Base-by-base conservation (phyloP, 1,140 invertebrate species). In the Drosophila lini region DNA sequence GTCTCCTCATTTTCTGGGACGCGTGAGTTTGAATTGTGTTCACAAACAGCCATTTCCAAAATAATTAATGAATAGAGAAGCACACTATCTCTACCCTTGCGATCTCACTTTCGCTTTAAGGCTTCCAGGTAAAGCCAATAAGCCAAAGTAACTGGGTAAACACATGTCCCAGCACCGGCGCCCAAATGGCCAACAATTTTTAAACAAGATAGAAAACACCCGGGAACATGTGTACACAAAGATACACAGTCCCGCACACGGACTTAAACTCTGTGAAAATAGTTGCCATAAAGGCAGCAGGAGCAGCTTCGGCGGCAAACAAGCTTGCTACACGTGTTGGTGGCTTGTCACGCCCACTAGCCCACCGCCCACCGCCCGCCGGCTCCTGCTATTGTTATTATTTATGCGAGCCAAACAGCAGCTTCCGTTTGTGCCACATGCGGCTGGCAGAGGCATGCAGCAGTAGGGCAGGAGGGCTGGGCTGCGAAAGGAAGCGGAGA, bases 361-460 rank as follows among this genome's bases (percentile, higher is more conserved):
- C n/a, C 47, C 25, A 31, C 8, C 15, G 15, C 15, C 25, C 25
- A 50, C 38, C 25, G 38, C 36, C 61, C 45, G 41, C 32, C 65
- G 34, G 47, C 34, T 56, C 36, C 47, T 73, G 65, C 63, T 58
- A 78, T 88, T 88, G 83, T 88, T 88, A 88, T 88, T 88, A 88
- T 88, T 88, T 88, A 89, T 88, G 80, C 85, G 84, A 88, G 84
- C 71, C 83, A 89, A 88, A 88, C 84, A 88, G 84, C 80, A 88
- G 83, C 83, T 88, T 88, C 83, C 83, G 83, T 62, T 88, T 88
- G 83, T 88, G 84, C 83, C 83, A 88, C 84, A 88, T 88, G 83
- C 75, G 79, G 83, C 82, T 71, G 70, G 52, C 71, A 59, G 70
- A 45, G 53, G 69, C 75, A 78, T 63, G 57, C 53, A 77, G 42